phyloP scores from a whole-genome alignment of 2,888 invertebrate species.

The Oscheius myriophilus region DNA sequence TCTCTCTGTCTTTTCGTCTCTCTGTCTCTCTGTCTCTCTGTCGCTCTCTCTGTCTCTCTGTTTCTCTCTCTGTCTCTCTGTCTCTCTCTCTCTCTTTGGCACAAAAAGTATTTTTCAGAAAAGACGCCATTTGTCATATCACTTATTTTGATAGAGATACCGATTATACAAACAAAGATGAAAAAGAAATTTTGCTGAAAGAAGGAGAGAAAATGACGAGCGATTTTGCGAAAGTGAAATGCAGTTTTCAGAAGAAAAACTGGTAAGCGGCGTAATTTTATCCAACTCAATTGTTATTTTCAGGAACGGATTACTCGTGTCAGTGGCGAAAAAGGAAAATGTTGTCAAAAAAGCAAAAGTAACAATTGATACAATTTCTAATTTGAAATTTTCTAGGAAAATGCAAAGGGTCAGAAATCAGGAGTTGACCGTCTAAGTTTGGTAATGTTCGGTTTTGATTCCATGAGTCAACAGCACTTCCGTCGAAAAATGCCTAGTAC shows the following conservation, averaged over 20 bases:
- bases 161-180: not conserved
- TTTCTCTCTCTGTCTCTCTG: too few relatives aligned
- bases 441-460: slow-evolving; percentile 2
- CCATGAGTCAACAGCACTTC: slow-evolving; percentile 11
- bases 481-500: slow-evolving; percentile 7
- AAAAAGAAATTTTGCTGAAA: not conserved
- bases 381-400: too few relatives aligned
- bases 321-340: not conserved
- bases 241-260: not conserved
- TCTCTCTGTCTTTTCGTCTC: too few relatives aligned
- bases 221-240: slow-evolving; percentile 4
- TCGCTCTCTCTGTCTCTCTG: too few relatives aligned
- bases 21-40: too few relatives aligned
- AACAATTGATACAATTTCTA: too few relatives aligned
- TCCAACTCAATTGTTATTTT: not conserved
- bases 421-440: not conserved
- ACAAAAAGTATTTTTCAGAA: not conserved
- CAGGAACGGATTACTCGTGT: slow-evolving; percentile 21
- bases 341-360: not conserved
- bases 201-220: not conserved
- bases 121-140: not conserved
- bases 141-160: not conserved
- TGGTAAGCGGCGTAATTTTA: not conserved
- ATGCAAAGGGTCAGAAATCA: too few relatives aligned
- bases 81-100: too few relatives aligned